Conservation (phyloP, 2,113 vertebrate genomes). For the Esox niger region DNA sequence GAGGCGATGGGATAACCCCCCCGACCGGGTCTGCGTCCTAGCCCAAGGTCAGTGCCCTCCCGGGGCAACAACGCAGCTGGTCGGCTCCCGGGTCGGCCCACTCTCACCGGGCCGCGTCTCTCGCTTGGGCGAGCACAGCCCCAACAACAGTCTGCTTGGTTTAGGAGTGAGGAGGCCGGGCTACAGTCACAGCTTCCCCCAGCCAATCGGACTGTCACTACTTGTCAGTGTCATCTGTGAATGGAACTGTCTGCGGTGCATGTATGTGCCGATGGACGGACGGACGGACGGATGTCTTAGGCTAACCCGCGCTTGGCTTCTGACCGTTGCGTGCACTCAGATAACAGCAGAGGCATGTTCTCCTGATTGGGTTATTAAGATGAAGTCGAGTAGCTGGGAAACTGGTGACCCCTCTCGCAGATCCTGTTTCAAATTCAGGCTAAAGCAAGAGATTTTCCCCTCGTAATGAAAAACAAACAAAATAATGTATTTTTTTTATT, state of each 20-base stretch:
- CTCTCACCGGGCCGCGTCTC: background rate
- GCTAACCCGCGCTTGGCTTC: slow-evolving; percentile 10
- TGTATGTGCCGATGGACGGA: background rate
- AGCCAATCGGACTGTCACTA: background rate
- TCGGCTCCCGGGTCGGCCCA: background rate
- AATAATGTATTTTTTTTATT: slow-evolving; percentile 27
- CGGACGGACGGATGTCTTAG: too few species aligned
- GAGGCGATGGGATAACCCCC: slow-evolving; percentile 10
- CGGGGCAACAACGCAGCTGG: slow-evolving; percentile 10
- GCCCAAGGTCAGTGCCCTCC: slow-evolving; percentile 10
- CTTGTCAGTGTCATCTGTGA: slow-evolving; percentile 3
- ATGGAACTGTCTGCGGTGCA: background rate
- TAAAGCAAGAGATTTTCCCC: slow-evolving; percentile 17
- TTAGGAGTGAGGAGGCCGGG: slow-evolving; percentile 2
- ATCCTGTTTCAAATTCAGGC: slow-evolving; percentile 16
- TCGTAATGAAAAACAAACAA: slow-evolving; percentile 42
- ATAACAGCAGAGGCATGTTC: slow-evolving; percentile 8
- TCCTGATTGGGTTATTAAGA: slow-evolving; percentile 22
- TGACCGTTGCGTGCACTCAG: slow-evolving; percentile 11
- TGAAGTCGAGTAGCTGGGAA: slow-evolving; percentile 23
- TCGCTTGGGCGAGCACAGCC: slow-evolving; percentile 11
- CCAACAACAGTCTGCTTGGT: background rate
- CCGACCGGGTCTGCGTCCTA: background rate
- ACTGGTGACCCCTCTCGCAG: slow-evolving; percentile 14
- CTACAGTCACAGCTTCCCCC: slow-evolving; percentile 4